Evolutionary conservation across 2,113 vertebrate species (phyloP), one percentile per base, ranked within the genome.

Genomic region (Crotalus viridis): DNA sequence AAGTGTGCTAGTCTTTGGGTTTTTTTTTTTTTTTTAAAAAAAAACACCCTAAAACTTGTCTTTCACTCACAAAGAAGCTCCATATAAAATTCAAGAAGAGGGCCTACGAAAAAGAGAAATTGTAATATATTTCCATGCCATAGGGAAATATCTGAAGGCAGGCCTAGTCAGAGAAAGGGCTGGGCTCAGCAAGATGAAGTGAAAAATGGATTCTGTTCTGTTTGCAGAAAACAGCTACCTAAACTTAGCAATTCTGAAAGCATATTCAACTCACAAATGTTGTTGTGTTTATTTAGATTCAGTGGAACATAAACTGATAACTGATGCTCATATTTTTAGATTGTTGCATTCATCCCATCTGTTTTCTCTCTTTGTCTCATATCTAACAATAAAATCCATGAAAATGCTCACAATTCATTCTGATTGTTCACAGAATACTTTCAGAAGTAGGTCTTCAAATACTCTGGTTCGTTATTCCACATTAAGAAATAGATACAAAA

Each of bases 401-500:
- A 85, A 94, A 90, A 96, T n/a, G 81, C 89, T 92, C 91, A 90
- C 3, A 51, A 86, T 87, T 87, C 55, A 94, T 90, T 93, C 64
- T 94, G 94, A 95, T 93, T 93, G 33, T 92, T 91, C 91, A 12
- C n/a, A 54, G 93, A 91, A 15, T 46, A 28, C 5, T 90, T 94
- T 95, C 93, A 95, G 51, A 88, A 22, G 93, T 3, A 85, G 15
- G 87, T 10, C 94, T 61, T 26, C 59, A 93, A 94, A 94, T 89
- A 69, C 7, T 90, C 92, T 48, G n/a, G 89, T 64, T 93, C 93
- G 85, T 91, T 94, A 90, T 91, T 94, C 69, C 51, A 91, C 61
- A 13, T 33, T 94, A 92, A 97, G 43, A 95, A 8, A 92, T 54
- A 93, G 92, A 90, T 33, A 86, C 81, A 95, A 96, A 51, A 59